These are phyloP conservation scores for Ceryle rudis DNA, from an alignment of 2,797 vertebrate genomes.

Conservation along the genomic window DNA sequence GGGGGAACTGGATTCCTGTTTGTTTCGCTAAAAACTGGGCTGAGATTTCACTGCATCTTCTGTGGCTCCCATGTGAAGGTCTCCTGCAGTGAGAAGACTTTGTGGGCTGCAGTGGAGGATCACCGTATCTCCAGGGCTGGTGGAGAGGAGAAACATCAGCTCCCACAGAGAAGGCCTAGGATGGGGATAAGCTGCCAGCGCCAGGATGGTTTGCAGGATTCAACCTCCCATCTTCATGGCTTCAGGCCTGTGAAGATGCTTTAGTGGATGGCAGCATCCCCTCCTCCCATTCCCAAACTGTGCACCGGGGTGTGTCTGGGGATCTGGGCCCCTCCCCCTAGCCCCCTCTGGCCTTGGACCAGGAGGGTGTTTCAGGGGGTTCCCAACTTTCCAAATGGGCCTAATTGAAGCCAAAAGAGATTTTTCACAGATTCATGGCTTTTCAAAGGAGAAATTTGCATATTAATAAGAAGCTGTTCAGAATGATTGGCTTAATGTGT, in stretches of 20 bases:
- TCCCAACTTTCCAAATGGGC: conserved; percentile 74
- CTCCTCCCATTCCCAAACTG: not conserved
- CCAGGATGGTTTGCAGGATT: not conserved
- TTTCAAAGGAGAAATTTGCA: conserved; percentile 86
- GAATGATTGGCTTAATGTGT: conserved; percentile 86
- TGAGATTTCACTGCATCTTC: not conserved
- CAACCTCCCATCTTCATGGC: fast-evolving
- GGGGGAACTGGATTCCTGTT: not conserved
- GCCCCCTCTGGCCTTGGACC: not conserved
- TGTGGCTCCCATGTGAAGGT: not conserved
- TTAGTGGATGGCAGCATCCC: not conserved
- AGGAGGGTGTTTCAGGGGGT: not conserved
- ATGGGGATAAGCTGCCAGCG: not conserved
- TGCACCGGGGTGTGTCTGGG: not conserved
- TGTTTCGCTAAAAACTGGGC: not conserved
- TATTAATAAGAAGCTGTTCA: conserved; percentile 85
- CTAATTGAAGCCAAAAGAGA: conserved; percentile 77
- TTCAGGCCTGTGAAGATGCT: not conserved
- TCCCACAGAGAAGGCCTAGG: not conserved
- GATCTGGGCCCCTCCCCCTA: fast-evolving
- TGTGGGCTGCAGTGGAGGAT: not conserved
- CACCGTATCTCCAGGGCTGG: not conserved
- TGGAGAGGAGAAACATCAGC: not conserved
- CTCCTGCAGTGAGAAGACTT: not conserved
- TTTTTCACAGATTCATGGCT: conserved; percentile 80